Evolutionary conservation across 1,140 invertebrate genomes (phyloP).

Genomic region (Drosophila nasuta): DNA sequence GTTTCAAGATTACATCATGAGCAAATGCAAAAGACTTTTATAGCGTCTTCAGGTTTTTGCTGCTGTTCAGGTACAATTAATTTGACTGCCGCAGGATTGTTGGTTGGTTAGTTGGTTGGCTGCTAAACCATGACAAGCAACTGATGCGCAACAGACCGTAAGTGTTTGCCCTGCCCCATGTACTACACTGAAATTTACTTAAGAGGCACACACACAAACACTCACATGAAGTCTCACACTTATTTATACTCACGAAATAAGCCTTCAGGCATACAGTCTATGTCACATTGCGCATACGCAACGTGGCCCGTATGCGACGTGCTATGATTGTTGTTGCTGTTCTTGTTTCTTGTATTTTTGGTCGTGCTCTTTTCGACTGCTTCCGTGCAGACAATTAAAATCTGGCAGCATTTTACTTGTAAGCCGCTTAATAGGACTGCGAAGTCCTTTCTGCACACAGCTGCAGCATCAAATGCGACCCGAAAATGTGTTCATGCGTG

Average conservation of each 20-base stretch:
- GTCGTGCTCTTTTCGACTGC: slow-evolving; percentile 28
- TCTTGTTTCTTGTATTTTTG: slow-evolving; percentile 27
- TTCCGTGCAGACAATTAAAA: slow-evolving; percentile 66
- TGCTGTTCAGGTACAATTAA: slow-evolving; percentile 37
- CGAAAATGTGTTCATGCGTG: slow-evolving; percentile 59
- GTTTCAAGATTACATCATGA: background rate
- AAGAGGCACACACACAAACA: slow-evolving; percentile 21
- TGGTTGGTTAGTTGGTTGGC: slow-evolving; percentile 41
- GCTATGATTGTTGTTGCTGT: slow-evolving; percentile 13
- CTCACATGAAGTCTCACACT: background rate
- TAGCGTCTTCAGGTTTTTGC: slow-evolving; percentile 7
- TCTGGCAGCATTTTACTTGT: slow-evolving; percentile 67
- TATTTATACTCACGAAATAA: slow-evolving; percentile 25
- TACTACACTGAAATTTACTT: slow-evolving; percentile 57
- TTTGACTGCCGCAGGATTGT: slow-evolving; percentile 38
- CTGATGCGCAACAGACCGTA: slow-evolving; percentile 55
- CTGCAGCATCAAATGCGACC: slow-evolving; percentile 46
- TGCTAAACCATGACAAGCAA: slow-evolving; percentile 59
- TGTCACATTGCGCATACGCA: slow-evolving; percentile 59
- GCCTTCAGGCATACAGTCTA: slow-evolving; percentile 29
- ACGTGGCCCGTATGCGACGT: slow-evolving; percentile 22
- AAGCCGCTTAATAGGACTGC: slow-evolving; percentile 67
- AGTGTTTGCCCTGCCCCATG: slow-evolving; percentile 50
- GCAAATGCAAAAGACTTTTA: slow-evolving; percentile 11
- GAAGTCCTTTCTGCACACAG: slow-evolving; percentile 35